Evolutionary conservation across 2,888 invertebrate genomes (phyloP), one percentile per base, ranked within the genome.

Genomic region (Protodeltote pygarga): DNA sequence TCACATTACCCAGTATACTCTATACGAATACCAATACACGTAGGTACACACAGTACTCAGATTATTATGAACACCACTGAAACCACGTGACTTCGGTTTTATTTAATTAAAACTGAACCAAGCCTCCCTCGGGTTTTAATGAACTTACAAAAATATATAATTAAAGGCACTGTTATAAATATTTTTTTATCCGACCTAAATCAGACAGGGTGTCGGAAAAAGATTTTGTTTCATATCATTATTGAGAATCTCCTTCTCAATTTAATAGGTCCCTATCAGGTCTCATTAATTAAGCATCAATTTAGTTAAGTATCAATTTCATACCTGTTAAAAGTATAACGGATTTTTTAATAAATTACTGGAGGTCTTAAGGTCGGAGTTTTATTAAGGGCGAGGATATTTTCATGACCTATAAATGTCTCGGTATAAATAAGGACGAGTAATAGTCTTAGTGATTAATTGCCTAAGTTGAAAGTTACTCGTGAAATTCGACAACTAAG

Each of bases 91-190:
- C 59, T 61, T 64, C 57, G 66, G 75, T 60, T 73, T 53, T 62
- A 73, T 69, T 75, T 79, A 81, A 82, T 83, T 79, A 81, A 82
- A 78, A 63, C 45, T 41, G 65, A 62, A 67, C 62, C 52, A n/a
- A 61, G 54, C 60, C 35, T 65, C 61, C 53, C 52, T 39, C 21
- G 50, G 39, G 58, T 51, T 65, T 70, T 73, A 74, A 77, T 67
- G 66, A 75, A 74, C 64, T 66, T 62, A 62, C 66, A 75, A 71
- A 71, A 75, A 65, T 50, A 42, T 37, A 39, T 76, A 72, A 77
- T 71, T 71, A 74, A 65, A 58, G 34, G 23, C 41, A 45, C 53
- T 34, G 46, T 59, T 47, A 55, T 42, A 62, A 60, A 65, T 63
- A 66, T 62, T 70, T n/a, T n/a, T 66, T 57, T 40, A 61, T 48